phyloP scores from a whole-genome alignment of 2,888 invertebrate genomes.

The Digitonthophagus gazella region DNA sequence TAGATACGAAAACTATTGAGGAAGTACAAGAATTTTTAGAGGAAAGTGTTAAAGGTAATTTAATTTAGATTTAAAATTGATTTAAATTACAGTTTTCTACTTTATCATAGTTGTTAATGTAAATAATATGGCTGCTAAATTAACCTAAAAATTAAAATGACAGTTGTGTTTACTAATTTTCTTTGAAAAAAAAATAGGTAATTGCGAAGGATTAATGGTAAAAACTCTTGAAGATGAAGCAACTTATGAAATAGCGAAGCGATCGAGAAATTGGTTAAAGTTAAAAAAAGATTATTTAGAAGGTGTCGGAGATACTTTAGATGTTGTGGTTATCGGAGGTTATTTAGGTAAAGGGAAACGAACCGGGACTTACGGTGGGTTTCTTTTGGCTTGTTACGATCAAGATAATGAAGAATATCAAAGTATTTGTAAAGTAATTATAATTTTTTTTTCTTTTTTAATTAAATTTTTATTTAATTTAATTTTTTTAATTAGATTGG shows the following conservation, averaged over 20 bases:
- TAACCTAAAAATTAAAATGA: neutral
- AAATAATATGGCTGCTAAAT: neutral
- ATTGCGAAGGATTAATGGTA: constrained; percentile 99
- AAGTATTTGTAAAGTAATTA: constrained; percentile 84
- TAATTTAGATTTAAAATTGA: too few relatives aligned
- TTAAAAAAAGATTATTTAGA: constrained; percentile 97
- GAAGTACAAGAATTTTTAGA: constrained; percentile 93
- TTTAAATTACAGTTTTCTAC: neutral
- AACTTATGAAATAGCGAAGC: constrained; percentile 94
- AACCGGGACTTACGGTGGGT: constrained; percentile 92
- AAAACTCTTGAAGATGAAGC: constrained; percentile 89
- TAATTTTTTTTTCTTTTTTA: constrained; percentile 2
- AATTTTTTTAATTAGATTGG: constrained; percentile 62
- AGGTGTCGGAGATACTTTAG: constrained; percentile 93
- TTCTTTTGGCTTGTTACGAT: constrained; percentile 92
- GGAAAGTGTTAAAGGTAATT: constrained; percentile 80
- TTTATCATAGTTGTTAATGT: constrained; percentile 17
- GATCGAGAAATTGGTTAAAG: constrained; percentile 93
- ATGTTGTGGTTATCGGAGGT: constrained; percentile 93
- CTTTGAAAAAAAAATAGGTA: too few relatives aligned
- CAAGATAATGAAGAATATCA: constrained; percentile 88
- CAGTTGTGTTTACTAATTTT: too few relatives aligned
- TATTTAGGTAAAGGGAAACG: constrained; percentile 91
- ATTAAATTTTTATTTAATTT: constrained; percentile 1
- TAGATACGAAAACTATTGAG: constrained; percentile 83